These are phyloP conservation scores for Rosalia funebris DNA, from an alignment of 2,888 invertebrate genomes.

Conservation along the genomic window DNA sequence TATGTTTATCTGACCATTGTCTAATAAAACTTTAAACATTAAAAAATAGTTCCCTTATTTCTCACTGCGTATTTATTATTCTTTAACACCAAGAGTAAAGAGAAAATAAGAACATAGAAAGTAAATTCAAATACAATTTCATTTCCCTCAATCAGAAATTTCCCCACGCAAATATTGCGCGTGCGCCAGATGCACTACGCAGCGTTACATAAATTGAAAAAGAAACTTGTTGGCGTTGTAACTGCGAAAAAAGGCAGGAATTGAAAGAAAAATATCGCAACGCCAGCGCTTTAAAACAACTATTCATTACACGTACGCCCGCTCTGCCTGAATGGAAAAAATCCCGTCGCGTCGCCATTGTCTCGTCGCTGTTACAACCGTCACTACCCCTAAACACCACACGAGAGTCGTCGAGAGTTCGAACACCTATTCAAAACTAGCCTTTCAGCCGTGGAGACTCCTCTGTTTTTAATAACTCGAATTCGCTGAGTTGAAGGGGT, in stretches of 20 bases:
- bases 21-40: too few relatives aligned
- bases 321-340: constrained; percentile 29
- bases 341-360: constrained; percentile 38
- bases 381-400: constrained; percentile 28
- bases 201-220: neutral
- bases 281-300: constrained; percentile 26
- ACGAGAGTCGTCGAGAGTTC: constrained; percentile 31
- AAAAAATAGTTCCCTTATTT: too few relatives aligned
- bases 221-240: constrained; percentile 2
- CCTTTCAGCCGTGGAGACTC: constrained; percentile 33
- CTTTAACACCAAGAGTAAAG: too few relatives aligned
- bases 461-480: constrained; percentile 40
- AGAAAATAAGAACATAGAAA: too few relatives aligned
- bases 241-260: constrained; percentile 2
- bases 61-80: too few relatives aligned
- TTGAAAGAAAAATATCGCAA: constrained; percentile 26
- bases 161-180: neutral
- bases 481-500: constrained; percentile 4
- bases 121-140: too few relatives aligned
- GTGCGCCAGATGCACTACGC: neutral
- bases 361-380: constrained; percentile 36
- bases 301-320: constrained; percentile 25
- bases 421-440: constrained; percentile 41
- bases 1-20: too few relatives aligned
- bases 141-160: too few relatives aligned